A percentile compares a stretch with the other conserved stretches of the same genome.
Conservation (phyloP, 2,888 invertebrate species). For the Drosophila setosimentum region DNA sequence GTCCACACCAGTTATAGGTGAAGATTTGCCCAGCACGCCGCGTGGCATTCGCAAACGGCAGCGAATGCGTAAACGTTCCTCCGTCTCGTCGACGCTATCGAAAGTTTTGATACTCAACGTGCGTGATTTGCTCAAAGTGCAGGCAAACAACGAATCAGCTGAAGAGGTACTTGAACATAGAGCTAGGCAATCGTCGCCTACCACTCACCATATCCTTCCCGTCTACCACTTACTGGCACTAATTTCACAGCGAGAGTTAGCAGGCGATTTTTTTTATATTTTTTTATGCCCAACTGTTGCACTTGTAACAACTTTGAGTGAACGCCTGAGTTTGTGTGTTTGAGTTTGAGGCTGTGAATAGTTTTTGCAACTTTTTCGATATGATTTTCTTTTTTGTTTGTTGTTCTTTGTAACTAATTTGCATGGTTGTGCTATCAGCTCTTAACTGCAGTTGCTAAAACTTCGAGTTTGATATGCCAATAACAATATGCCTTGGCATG, state of each 20-base stretch:
- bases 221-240: neutral
- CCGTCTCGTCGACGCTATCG: constrained; percentile 83
- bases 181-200: neutral
- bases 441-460: constrained; percentile 26
- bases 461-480: constrained; percentile 30
- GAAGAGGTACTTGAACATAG: constrained; percentile 65
- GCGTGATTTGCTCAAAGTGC: constrained; percentile 82
- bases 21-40: constrained; percentile 51
- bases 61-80: constrained; percentile 82
- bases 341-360: constrained; percentile 17
- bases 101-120: constrained; percentile 84
- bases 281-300: constrained; percentile 42
- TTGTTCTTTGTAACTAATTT: constrained; percentile 40
- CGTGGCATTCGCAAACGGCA: constrained; percentile 74
- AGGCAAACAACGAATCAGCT: constrained; percentile 61
- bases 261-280: neutral
- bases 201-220: neutral
- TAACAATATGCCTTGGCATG: constrained; percentile 7
- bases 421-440: constrained; percentile 33
- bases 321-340: constrained; percentile 11
- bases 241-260: constrained; percentile 11
- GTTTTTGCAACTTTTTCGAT: constrained; percentile 38
- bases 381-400: constrained; percentile 19
- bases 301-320: constrained; percentile 30
- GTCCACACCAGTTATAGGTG: constrained; percentile 2